These are phyloP conservation scores for Cassiopea xamachana DNA, from an alignment of 30 jellyfish, hydroid and myxozoan genomes.

Conservation along the genomic window DNA sequence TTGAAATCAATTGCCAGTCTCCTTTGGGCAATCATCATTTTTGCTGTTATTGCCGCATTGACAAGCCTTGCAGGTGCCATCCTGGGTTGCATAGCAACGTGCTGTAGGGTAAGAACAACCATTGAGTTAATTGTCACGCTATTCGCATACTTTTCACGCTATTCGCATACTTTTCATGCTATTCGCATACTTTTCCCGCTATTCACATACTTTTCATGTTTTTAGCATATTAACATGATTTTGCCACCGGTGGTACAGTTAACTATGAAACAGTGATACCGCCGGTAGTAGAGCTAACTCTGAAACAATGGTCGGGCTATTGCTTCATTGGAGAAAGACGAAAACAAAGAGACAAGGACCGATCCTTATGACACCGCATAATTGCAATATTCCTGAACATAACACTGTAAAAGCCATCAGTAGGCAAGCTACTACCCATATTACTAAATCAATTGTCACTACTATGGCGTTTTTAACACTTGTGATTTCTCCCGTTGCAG, in stretches of 20 bases:
- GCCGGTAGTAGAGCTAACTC: no score
- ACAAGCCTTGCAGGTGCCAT: constrained; percentile 76
- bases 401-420: no score
- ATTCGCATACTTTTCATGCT: neutral
- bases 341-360: no score
- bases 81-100: constrained; percentile 85
- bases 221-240: no score
- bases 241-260: no score
- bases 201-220: no score
- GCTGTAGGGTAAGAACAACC: constrained; percentile 82
- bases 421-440: no score
- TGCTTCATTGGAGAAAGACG: no score
- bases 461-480: neutral
- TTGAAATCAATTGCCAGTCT: constrained; percentile 26
- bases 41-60: constrained; percentile 73
- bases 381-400: no score
- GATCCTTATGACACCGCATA: no score
- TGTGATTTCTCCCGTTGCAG: neutral
- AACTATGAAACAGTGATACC: no score
- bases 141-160: neutral
- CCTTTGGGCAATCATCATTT: constrained; percentile 57
- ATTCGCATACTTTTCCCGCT: neutral
- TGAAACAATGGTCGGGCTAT: no score
- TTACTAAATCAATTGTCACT: neutral
- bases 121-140: neutral